Evolutionary conservation across 2,797 vertebrate species (phyloP).

Genomic region (Hapalemur alaotrensis): DNA sequence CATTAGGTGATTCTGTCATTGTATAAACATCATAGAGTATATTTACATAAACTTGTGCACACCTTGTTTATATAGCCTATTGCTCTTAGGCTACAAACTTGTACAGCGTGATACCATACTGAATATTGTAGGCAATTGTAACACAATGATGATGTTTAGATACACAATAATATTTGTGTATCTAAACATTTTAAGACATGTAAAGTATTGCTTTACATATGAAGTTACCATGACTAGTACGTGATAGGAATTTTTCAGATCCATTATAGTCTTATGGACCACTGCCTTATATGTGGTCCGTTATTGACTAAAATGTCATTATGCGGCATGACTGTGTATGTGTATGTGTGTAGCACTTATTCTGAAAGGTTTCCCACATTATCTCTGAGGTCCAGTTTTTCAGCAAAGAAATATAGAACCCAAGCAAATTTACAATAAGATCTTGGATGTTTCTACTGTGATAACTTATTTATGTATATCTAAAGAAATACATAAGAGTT

Average conservation of each 20-base stretch:
- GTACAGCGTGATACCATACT: neutral
- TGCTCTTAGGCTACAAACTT: neutral
- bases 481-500: neutral
- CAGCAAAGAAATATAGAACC: neutral
- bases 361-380: neutral
- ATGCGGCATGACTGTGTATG: neutral
- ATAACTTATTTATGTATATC: neutral
- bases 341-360: neutral
- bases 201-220: neutral
- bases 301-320: neutral
- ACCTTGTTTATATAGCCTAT: neutral
- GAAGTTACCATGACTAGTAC: neutral
- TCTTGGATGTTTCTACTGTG: neutral
- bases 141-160: neutral
- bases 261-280: neutral
- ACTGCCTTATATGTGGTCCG: neutral
- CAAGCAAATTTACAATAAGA: neutral
- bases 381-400: neutral
- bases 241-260: neutral
- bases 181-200: neutral
- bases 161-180: neutral
- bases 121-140: neutral
- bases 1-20: neutral
- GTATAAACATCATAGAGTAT: neutral
- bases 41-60: neutral